Conservation (phyloP, 2,113 vertebrate species). For the Sigmodon hispidus region DNA sequence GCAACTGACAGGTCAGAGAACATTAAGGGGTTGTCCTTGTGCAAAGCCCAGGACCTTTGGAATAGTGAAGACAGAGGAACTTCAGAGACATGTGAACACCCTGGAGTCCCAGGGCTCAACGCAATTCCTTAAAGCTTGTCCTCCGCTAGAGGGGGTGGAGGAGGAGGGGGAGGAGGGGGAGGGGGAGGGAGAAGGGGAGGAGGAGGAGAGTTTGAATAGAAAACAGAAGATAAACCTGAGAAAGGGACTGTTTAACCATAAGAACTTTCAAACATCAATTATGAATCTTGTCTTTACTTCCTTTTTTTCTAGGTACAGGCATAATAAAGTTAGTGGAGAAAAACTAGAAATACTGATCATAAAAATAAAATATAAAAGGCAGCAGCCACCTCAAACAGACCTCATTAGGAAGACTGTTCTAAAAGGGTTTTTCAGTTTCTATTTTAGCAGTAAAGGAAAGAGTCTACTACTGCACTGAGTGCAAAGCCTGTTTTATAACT, state of each 20-base stretch:
- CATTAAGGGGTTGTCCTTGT: background rate
- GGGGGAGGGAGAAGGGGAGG: too few species aligned
- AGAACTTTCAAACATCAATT: constrained; percentile 18
- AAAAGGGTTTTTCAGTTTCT: constrained; percentile 43
- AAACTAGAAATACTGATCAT: constrained; percentile 26
- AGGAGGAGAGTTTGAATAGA: background rate
- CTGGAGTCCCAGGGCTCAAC: background rate
- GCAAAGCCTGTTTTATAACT: constrained; percentile 21
- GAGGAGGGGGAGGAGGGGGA: too few species aligned
- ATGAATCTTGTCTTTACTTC: constrained; percentile 11
- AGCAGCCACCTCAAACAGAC: background rate
- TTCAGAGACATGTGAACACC: background rate
- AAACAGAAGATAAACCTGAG: background rate
- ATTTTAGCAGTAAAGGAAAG: constrained; percentile 52
- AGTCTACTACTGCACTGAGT: constrained; percentile 27
- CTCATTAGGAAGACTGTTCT: constrained; percentile 42
- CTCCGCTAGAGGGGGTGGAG: too few species aligned
- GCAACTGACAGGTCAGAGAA: background rate
- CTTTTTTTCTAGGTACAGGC: background rate
- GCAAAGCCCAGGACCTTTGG: background rate
- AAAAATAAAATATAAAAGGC: constrained; percentile 52
- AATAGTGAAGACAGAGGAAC: background rate
- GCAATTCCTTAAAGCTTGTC: constrained; percentile 6
- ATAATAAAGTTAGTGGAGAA: constrained; percentile 52
- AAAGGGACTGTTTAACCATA: background rate